phyloP scores from a whole-genome alignment of 1,140 invertebrate genomes.

The Trichomalopsis sarcophagae region DNA sequence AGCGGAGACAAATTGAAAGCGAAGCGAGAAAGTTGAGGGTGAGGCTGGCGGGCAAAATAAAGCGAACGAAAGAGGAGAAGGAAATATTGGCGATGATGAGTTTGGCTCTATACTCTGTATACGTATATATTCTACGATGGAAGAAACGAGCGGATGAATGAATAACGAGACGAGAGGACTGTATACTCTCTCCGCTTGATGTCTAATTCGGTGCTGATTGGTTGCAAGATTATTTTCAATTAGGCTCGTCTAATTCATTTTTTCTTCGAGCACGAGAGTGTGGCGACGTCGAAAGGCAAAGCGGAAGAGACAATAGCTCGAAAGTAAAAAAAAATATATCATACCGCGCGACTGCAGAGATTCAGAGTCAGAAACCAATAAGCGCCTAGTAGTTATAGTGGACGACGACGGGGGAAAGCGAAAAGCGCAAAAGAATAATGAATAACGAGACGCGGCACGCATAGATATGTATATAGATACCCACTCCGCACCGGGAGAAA shows the following conservation, averaged over 20 bases:
- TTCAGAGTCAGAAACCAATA: not conserved
- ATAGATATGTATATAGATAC: too few species aligned
- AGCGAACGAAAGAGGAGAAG: conserved; percentile 7
- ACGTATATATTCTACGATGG: not conserved
- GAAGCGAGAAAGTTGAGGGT: conserved; percentile 1
- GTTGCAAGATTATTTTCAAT: not conserved
- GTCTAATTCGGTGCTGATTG: not conserved
- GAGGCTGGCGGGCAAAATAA: not conserved
- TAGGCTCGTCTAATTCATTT: not conserved
- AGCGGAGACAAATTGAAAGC: conserved; percentile 14
- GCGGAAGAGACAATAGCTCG: conserved; percentile 38
- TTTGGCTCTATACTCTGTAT: not conserved
- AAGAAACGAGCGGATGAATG: conserved; percentile 14
- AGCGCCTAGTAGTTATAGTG: not conserved
- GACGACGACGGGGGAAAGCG: not conserved
- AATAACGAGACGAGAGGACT: conserved; percentile 12
- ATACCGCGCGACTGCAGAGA: not conserved
- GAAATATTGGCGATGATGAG: conserved; percentile 5
- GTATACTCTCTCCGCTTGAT: not conserved
- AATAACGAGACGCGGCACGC: not conserved
- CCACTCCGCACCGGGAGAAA: not conserved
- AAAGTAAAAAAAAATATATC: not conserved
- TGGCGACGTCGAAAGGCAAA: too few species aligned
- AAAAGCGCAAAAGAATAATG: not conserved
- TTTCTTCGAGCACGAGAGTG: too few species aligned